These are phyloP conservation scores for Zingel zingel DNA, from an alignment of 2,113 vertebrate species.

Conservation along the genomic window DNA sequence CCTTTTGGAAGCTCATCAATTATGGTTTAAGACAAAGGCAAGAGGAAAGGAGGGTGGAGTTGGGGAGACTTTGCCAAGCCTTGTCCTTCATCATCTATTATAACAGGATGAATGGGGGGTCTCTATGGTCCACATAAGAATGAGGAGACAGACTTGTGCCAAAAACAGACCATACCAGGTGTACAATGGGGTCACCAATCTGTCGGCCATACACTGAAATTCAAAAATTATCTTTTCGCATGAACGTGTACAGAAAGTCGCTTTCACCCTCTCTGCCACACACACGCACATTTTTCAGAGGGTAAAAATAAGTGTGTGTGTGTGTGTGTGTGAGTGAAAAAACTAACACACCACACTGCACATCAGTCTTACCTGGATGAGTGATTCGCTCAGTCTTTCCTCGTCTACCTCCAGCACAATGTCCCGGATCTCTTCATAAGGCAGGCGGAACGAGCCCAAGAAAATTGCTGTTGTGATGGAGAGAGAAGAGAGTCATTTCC, in stretches of 20 bases:
- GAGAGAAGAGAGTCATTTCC: slow-evolving; percentile 79
- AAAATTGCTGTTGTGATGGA: slow-evolving; percentile 93
- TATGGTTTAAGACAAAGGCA: slow-evolving; percentile 78
- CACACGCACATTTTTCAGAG: slow-evolving; percentile 4
- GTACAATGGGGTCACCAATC: slow-evolving; percentile 55
- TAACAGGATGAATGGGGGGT: slow-evolving; percentile 74
- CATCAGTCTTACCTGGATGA: slow-evolving; percentile 93
- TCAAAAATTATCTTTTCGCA: slow-evolving; percentile 34
- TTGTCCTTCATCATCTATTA: slow-evolving; percentile 78
- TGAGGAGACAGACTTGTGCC: slow-evolving; percentile 48
- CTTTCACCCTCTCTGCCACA: not conserved
- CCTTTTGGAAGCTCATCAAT: slow-evolving; percentile 84
- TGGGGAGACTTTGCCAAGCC: slow-evolving; percentile 74
- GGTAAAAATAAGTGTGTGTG: slow-evolving; percentile 25
- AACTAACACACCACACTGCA: slow-evolving; percentile 46
- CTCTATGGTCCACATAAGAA: slow-evolving; percentile 62
- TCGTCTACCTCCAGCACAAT: slow-evolving; percentile 95
- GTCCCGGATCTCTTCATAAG: slow-evolving; percentile 97
- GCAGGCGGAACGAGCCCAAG: slow-evolving; percentile 96
- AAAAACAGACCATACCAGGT: slow-evolving; percentile 43
- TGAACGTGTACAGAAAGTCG: not conserved
- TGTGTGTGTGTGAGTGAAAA: slow-evolving; percentile 11
- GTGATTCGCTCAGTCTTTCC: slow-evolving; percentile 92
- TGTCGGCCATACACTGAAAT: slow-evolving; percentile 28
- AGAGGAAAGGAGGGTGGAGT: slow-evolving; percentile 72